phyloP scores from a whole-genome alignment of 2,113 vertebrate species.

The Bettongia penicillata region DNA sequence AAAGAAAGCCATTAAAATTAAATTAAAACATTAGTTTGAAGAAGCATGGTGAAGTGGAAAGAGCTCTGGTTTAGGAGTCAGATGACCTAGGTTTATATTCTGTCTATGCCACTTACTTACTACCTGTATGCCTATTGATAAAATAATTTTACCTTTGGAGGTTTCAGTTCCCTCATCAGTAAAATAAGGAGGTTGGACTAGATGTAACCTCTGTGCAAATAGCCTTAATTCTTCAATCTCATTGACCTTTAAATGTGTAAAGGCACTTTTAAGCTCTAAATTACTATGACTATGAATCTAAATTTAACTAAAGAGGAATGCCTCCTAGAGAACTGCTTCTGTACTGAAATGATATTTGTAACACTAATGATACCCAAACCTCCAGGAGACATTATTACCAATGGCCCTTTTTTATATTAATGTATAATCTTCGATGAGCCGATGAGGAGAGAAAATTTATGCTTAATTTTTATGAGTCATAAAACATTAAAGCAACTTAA shows the following conservation, averaged over 20 bases:
- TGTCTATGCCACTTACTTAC: not conserved
- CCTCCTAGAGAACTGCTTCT: not conserved
- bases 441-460: conserved; percentile 19
- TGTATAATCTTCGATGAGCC: not conserved
- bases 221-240: too few species aligned
- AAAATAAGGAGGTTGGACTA: too few species aligned
- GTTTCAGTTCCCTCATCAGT: too few species aligned
- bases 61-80: not conserved
- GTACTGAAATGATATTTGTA: not conserved
- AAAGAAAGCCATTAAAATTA: not conserved
- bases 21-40: not conserved
- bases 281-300: not conserved
- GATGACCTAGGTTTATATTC: not conserved
- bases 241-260: too few species aligned
- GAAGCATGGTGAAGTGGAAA: not conserved
- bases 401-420: not conserved
- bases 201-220: too few species aligned
- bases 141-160: too few species aligned
- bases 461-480: not conserved
- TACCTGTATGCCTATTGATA: too few species aligned
- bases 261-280: not conserved
- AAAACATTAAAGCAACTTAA: not conserved
- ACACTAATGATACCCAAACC: not conserved
- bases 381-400: not conserved
- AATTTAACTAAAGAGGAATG: not conserved